These are phyloP conservation scores for honey bee (Apis mellifera) DNA, from an alignment of 1,140 invertebrate species.

Conservation along the genomic window Amel_HAv3.1 CM009932.2:5201501-5202000, in stretches of 20 bases:
- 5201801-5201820: background rate
- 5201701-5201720: too few species aligned
- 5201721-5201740: too few species aligned
- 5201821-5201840: background rate
- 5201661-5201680: background rate
- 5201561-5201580: background rate
- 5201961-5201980: too few species aligned
- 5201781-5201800: background rate
- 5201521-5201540: background rate
- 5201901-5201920: too few species aligned
- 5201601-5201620: background rate
- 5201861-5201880: too few species aligned
- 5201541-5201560: background rate
- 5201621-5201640: background rate
- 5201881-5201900: too few species aligned
- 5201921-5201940: too few species aligned
- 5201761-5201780: background rate
- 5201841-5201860: too few species aligned
- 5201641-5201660: background rate
- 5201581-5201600: background rate
- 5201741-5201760: background rate
- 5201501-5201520: too few species aligned
- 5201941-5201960: too few species aligned
- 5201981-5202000: too few species aligned
- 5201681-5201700: background rate